These are phyloP conservation scores for Epicampocera succincta DNA, from an alignment of 2,888 invertebrate species.

Conservation along the genomic window DNA sequence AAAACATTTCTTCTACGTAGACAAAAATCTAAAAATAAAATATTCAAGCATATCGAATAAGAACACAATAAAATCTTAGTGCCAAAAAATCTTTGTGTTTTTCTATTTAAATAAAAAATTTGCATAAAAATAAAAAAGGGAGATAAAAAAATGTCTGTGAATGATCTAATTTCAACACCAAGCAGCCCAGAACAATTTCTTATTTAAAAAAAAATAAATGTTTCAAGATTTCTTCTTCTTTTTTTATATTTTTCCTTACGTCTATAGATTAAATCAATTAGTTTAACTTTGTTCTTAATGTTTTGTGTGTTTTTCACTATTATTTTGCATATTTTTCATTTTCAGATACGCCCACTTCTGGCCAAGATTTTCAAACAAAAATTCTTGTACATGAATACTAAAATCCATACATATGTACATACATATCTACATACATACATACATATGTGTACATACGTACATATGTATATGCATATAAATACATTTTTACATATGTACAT, in stretches of 20 bases:
- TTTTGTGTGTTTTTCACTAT: constrained; percentile 25
- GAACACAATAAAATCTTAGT: constrained; percentile 32
- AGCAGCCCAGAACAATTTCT: constrained; percentile 2
- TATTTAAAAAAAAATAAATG: constrained; percentile 8
- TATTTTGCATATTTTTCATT: constrained; percentile 23
- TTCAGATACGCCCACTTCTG: constrained; percentile 48
- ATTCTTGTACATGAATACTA: constrained; percentile 3
- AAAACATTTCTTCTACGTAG: constrained; percentile 40
- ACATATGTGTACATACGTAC: too few relatives aligned
- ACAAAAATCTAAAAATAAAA: constrained; percentile 45
- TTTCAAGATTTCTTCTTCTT: not conserved
- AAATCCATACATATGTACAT: too few relatives aligned
- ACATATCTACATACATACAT: too few relatives aligned
- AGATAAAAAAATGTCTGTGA: constrained; percentile 20
- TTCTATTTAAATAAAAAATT: constrained; percentile 32
- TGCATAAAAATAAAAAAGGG: constrained; percentile 14
- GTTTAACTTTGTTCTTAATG: constrained; percentile 4
- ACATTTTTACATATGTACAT: too few relatives aligned
- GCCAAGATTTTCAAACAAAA: constrained; percentile 8
- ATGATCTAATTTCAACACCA: constrained; percentile 50
- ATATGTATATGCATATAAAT: too few relatives aligned
- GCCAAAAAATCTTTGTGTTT: constrained; percentile 28
- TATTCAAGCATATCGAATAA: constrained; percentile 11
- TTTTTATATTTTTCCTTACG: not conserved
- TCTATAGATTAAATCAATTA: constrained; percentile 11